Conservation (phyloP, 2,113 vertebrate species). For the Columba livia region DNA sequence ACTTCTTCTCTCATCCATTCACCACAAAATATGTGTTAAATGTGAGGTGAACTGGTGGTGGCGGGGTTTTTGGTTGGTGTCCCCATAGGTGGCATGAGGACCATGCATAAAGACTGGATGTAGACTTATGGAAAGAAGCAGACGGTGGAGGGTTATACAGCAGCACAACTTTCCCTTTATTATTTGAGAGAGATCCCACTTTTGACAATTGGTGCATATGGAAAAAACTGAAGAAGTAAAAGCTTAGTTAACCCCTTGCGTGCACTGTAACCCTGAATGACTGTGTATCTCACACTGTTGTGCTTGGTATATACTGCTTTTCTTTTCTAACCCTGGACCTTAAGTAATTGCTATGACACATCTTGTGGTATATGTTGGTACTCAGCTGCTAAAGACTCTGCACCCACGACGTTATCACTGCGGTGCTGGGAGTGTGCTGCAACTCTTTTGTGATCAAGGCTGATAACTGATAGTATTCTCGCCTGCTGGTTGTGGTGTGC, state of each 20-base stretch:
- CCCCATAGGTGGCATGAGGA: neutral
- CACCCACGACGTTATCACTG: accelerated
- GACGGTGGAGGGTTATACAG: neutral
- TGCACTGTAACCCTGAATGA: neutral
- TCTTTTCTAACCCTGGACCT: neutral
- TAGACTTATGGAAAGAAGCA: neutral
- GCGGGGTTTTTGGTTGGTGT: neutral
- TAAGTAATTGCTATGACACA: neutral
- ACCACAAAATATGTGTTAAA: neutral
- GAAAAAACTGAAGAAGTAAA: neutral
- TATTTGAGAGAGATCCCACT: neutral
- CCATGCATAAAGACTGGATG: neutral
- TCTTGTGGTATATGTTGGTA: neutral
- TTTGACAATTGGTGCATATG: neutral
- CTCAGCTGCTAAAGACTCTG: neutral
- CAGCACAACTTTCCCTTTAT: neutral
- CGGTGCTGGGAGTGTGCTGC: neutral
- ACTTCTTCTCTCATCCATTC: neutral
- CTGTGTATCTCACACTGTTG: neutral
- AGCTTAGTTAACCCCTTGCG: neutral
- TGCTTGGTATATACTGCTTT: neutral
- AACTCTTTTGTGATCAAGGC: neutral
- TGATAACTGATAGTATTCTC: neutral
- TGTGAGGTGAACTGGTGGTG: too few relatives aligned
- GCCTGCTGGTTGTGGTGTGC: neutral